phyloP scores from a whole-genome alignment of 2,888 invertebrate genomes.

The Heliconius sara region DNA sequence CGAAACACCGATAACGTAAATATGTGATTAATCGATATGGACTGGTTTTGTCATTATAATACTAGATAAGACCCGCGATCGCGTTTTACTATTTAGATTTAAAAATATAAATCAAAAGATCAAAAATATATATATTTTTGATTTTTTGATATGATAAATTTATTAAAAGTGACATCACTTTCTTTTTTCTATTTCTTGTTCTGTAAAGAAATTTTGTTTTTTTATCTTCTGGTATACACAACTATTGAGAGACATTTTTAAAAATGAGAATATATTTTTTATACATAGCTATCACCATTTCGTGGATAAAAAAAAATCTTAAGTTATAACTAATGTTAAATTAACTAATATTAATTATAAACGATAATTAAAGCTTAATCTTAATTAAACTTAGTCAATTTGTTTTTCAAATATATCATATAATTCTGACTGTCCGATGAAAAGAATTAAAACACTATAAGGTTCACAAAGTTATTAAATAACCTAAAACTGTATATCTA shows the following conservation, averaged over 20 bases:
- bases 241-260: too few species aligned
- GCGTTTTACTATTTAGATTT: background rate
- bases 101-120: too few species aligned
- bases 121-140: too few species aligned
- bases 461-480: background rate
- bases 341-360: too few species aligned
- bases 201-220: too few species aligned
- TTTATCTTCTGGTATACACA: too few species aligned
- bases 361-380: background rate
- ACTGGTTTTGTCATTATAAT: conserved; percentile 20
- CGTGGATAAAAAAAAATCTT: background rate
- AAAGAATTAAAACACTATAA: background rate
- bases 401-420: background rate
- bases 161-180: too few species aligned
- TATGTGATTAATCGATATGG: conserved; percentile 27
- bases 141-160: too few species aligned
- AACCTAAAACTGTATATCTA: background rate
- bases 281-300: background rate
- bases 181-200: too few species aligned
- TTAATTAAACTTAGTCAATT: too few species aligned
- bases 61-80: background rate
- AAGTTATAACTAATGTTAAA: too few species aligned
- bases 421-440: background rate
- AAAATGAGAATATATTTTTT: too few species aligned
- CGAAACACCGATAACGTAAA: conserved; percentile 25